Evolutionary conservation across 92 coral and sea anemone species (phyloP), one percentile per base, ranked within the genome.

Genomic region (Plumapathes pennacea): DNA sequence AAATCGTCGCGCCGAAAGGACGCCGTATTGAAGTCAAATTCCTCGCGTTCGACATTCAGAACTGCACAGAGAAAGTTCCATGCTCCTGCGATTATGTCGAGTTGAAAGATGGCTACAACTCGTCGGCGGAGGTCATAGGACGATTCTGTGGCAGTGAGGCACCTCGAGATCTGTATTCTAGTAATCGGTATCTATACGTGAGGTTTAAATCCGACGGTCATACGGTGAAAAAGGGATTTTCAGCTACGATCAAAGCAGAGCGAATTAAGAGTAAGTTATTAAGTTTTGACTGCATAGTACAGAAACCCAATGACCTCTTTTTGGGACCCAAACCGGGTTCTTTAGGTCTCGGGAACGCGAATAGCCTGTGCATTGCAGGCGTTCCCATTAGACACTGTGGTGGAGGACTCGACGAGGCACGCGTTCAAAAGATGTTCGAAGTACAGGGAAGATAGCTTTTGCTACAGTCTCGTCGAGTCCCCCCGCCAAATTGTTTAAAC

Each of bases 21-120:
- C 59, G 72, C 21, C 74, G 88, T 28, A 53, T 82, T 5, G 38
- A 10, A 61, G 38, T 82, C 0, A 61, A 47, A 10, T n/a, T 81
- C 36, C 37, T 31, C 4, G 6, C 41, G n/a, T 43, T 82, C 54
- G 46, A 51, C 24, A 39, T 82, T 2, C 84, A 82, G 59, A 68
- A 59, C 36, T 82, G 88, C 32, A 51, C 81, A 5, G n/a, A 15
- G 32, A n/a, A 2, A 8, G 66, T 64, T 5, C 71, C 58, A 20
- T 82, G 88, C 32, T 56, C 46, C 12, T 82, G 89, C 46, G 95
- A 83, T 48, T 70, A 69, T 31, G 54, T 86, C 11, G 85, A 81
- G 55, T 64, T 86, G 30, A 68, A 78, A 38, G 95, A 86, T 47
- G 95, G 95, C 13, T 45, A 66, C 13, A 46, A 44, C 6, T 22